Evolutionary conservation across 2,888 invertebrate genomes (phyloP), one percentile per base, ranked within the genome.

Genomic region (Drosophila conformis): DNA sequence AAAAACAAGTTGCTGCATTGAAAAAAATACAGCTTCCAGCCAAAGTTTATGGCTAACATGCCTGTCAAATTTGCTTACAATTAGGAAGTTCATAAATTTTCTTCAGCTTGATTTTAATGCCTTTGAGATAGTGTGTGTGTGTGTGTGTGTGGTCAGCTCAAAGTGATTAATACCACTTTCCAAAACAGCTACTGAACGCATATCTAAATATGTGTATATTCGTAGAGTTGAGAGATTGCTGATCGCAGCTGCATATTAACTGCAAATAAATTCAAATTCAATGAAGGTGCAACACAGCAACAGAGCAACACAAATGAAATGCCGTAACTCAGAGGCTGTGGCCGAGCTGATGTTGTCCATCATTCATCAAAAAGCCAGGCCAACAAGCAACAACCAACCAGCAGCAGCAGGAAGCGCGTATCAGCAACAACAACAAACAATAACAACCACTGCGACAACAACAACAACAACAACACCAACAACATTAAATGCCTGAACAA

Each of bases 321-420:
- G 40, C 52, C 21, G 33, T 29, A 49, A 27, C 65, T 66, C 36
- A 29, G 46, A 46, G 46, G 42, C 49, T 54, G 49, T 54, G 25
- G 56, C 15, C 15, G 63, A 56, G 10, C 56, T 21, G 65, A 77
- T 63, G 56, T 57, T 83, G 87, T 87, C 74, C 85, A 84, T 87
- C 90, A 87, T 90, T 87, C 87, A 87, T 90, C 87, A 87, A 85
- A 85, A 73, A 62, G 75, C 82, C 51, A 35, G 38, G n/a, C 49
- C 36, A 65, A 38, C 40, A 66, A 31, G 11, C 27, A 38, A 13
- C 54, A 51, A 15, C 51, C 48, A 64, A n/a, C 42, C 54, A 61
- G 46, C 46, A 38, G 48, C 42, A 36, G 51, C 64, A 71, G 68
- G 64, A 79, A 76, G 62, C 51, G 58, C 42, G 42, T 21, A 25